Conservation (phyloP, 2,797 vertebrate genomes). For the Falco rusticolus region DNA sequence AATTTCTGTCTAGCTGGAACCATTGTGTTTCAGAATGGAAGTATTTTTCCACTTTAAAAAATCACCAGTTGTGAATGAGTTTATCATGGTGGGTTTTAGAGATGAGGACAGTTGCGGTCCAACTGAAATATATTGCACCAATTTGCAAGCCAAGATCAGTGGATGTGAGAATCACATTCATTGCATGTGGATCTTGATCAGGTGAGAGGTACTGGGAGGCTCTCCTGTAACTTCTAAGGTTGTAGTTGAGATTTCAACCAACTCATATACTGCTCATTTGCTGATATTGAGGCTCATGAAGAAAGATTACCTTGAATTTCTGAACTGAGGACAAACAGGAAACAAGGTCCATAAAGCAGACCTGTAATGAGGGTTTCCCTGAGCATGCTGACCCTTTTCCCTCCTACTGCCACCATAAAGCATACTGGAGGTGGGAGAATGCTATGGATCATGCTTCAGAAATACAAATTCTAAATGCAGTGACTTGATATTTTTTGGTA, state of each 20-base stretch:
- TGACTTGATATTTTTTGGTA: not conserved
- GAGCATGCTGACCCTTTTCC: not conserved
- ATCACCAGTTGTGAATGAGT: not conserved
- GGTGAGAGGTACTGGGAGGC: not conserved
- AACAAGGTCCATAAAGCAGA: not conserved
- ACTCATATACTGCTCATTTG: not conserved
- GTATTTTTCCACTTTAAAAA: not conserved
- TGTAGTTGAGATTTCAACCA: not conserved
- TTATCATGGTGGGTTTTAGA: not conserved
- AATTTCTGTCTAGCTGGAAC: not conserved
- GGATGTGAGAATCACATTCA: not conserved
- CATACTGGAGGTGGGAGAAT: not conserved
- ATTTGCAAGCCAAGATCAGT: not conserved
- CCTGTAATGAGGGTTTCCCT: not conserved
- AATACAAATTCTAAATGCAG: not conserved
- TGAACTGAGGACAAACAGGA: not conserved
- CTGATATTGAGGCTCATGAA: not conserved
- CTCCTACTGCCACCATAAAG: not conserved
- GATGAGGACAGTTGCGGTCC: not conserved
- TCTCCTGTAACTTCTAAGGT: not conserved
- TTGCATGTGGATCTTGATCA: not conserved
- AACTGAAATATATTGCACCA: not conserved
- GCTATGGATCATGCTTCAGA: not conserved
- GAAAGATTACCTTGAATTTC: not conserved
- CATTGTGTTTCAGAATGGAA: not conserved